phyloP scores from a whole-genome alignment of 2,888 invertebrate genomes.

The Chalcosyrphus nemorum region DNA sequence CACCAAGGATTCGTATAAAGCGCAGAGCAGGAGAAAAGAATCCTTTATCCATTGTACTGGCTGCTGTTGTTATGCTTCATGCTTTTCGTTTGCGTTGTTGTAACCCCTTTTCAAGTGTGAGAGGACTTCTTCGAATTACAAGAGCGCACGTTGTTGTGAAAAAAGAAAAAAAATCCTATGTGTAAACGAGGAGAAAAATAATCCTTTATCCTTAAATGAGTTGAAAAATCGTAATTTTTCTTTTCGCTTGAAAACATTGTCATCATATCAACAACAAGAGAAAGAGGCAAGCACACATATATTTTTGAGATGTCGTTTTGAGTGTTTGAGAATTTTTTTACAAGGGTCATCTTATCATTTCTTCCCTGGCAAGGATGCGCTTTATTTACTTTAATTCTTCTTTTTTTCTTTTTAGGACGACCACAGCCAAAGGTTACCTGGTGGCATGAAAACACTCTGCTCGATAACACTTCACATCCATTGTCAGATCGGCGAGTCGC shows the following conservation, averaged over 20 bases:
- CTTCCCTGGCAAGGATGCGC: not conserved
- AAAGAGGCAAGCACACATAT: not conserved
- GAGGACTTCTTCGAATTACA: slow-evolving; percentile 33
- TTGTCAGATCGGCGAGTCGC: slow-evolving; percentile 86
- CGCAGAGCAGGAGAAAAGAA: slow-evolving; percentile 16
- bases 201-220: slow-evolving; percentile 57
- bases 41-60: slow-evolving; percentile 45
- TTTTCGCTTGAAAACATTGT: slow-evolving; percentile 1
- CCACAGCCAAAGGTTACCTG: slow-evolving; percentile 86
- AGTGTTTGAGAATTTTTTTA: slow-evolving; percentile 12
- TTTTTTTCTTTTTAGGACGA: slow-evolving; percentile 83
- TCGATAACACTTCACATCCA: slow-evolving; percentile 85
- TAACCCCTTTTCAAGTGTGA: slow-evolving; percentile 7
- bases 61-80: slow-evolving; percentile 32
- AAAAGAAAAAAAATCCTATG: slow-evolving; percentile 15
- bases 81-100: not conserved
- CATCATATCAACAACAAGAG: slow-evolving; percentile 14
- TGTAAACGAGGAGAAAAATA: slow-evolving; percentile 35
- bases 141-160: slow-evolving; percentile 37
- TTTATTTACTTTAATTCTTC: not conserved
- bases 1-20: slow-evolving; percentile 21
- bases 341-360: slow-evolving; percentile 28
- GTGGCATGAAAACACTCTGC: slow-evolving; percentile 86
- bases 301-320: slow-evolving; percentile 30
- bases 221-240: slow-evolving; percentile 37